A percentile compares a stretch with the other conserved stretches of the same genome.
These are phyloP conservation scores for Shinisaurus crocodilurus DNA, from an alignment of 2,113 vertebrate species.

Conservation along the genomic window DNA sequence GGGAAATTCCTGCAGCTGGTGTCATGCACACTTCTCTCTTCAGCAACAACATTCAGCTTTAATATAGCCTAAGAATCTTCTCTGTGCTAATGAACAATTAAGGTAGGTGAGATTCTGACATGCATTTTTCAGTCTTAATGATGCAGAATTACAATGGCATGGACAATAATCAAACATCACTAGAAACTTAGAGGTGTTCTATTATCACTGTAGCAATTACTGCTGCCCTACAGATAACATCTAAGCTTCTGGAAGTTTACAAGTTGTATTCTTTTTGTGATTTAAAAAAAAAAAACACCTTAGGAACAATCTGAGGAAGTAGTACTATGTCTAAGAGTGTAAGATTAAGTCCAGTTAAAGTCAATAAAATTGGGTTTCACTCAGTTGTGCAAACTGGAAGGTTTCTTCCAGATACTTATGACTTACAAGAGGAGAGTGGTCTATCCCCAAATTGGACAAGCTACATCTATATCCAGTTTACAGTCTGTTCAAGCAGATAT, in stretches of 20 bases:
- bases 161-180: not conserved
- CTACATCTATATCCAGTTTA: not conserved
- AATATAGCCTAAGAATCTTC: not conserved
- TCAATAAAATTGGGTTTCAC: not conserved
- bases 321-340: not conserved
- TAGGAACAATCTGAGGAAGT: not conserved
- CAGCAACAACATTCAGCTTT: not conserved
- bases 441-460: not conserved
- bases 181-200: not conserved
- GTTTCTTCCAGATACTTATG: not conserved
- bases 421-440: not conserved
- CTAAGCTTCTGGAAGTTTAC: not conserved
- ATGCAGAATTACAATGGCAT: not conserved
- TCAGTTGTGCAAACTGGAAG: not conserved
- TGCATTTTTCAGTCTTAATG: constrained; percentile 1
- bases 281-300: not conserved
- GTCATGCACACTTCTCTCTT: not conserved
- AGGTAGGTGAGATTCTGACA: not conserved
- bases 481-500: not conserved
- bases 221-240: not conserved
- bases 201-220: not conserved
- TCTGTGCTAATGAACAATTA: not conserved
- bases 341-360: not conserved
- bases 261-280: not conserved
- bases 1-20: rapidly evolving